phyloP scores from a whole-genome alignment of 2,113 vertebrate genomes.

The Mixornis gularis region DNA sequence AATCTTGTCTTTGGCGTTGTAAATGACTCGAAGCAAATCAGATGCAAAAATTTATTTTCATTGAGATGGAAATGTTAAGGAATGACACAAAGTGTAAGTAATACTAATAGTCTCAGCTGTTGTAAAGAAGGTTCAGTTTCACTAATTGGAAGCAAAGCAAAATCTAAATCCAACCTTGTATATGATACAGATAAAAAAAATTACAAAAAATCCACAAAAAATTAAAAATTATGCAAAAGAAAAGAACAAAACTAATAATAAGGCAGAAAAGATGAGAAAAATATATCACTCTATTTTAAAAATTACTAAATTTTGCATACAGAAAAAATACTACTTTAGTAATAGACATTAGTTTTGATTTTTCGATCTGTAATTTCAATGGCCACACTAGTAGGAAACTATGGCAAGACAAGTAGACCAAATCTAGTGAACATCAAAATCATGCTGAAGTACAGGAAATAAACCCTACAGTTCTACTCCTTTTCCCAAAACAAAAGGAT shows the following conservation, averaged over 20 bases:
- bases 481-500: background rate
- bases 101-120: background rate
- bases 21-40: background rate
- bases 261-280: background rate
- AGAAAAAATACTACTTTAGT: background rate
- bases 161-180: background rate
- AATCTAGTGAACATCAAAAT: background rate
- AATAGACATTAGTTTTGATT: background rate
- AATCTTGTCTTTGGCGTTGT: background rate
- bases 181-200: background rate
- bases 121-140: background rate
- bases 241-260: background rate
- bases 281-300: background rate
- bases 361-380: background rate
- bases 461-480: background rate
- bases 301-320: background rate
- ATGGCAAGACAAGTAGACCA: background rate
- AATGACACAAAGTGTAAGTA: background rate
- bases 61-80: background rate
- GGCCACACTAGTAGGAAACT: background rate
- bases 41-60: background rate
- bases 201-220: background rate
- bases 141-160: background rate
- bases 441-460: background rate
- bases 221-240: background rate